Base-by-base conservation (phyloP, 1,140 invertebrate genomes). In the Saccostrea glomerata region DNA sequence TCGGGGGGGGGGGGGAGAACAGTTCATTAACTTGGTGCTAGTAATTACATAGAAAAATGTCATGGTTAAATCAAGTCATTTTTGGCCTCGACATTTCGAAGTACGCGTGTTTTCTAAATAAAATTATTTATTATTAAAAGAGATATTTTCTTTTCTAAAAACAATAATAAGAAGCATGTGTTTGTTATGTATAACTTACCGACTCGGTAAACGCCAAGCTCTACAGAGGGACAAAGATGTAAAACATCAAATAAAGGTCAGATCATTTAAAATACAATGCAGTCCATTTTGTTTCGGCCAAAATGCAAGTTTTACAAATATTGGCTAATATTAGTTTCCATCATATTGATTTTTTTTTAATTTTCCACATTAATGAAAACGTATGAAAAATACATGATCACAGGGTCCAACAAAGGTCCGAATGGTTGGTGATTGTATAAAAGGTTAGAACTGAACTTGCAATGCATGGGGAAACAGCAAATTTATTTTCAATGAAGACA, bases 151-250 rank as follows among this genome's bases (percentile, higher is more conserved):
- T 56, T 7, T n/a, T 17, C 23, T 77, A 77, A 30, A 77, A 25
- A 12, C 30, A 30, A 25, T 30, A 77, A 77, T 77, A 2, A 40
- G 36, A 77, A 77, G 25, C 12, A 77, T 36, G 15, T 77, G 70
- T 12, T 63, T 63, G 9, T 77, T 25, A 25, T 40, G 25, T 36
- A 30, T 30, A 25, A 77, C 70, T 77, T 77, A 77, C 70, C 70
- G 70, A 77, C 70, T 77, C 70, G 70, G 70, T 25, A 77, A 77
- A 40, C 70, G 70, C 70, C 70, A 77, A 15, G 70, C 70, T 11
- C 70, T 77, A 30, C 25, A 77, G 66, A 25, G 66, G 23, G 66
- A 73, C 66, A 73, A 73, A 73, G 66, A 30, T 66, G 60, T 66
- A 77, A 13, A 77, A 36, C 25, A 36, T 77, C 23, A 77, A 25